phyloP scores from a whole-genome alignment of 1,140 invertebrate species.

The Drosophila kepulauana region DNA sequence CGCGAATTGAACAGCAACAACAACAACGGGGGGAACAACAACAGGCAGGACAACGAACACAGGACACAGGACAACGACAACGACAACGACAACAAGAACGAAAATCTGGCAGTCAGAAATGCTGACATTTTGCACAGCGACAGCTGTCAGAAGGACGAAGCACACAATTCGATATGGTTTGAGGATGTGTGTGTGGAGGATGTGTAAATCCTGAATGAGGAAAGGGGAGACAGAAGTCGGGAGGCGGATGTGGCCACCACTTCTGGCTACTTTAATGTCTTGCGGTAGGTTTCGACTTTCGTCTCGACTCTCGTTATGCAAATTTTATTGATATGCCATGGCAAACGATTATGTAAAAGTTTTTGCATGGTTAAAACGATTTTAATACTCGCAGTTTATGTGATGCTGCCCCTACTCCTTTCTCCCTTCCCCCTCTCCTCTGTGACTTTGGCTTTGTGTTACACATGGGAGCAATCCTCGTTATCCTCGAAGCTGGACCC shows the following conservation, averaged over 20 bases:
- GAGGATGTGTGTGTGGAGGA: conserved; percentile 1
- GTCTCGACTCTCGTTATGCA: conserved; percentile 59
- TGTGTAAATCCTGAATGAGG: neutral
- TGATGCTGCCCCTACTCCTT: neutral
- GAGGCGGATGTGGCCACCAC: neutral
- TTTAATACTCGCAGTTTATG: conserved; percentile 38
- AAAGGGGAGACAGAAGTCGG: neutral
- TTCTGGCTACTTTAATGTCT: conserved; percentile 37
- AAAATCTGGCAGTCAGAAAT: conserved; percentile 54
- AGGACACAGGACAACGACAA: neutral
- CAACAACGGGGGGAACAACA: neutral
- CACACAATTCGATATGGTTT: conserved; percentile 1
- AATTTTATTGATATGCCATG: conserved; percentile 77
- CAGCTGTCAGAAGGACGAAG: conserved; percentile 51
- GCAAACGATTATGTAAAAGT: conserved; percentile 74
- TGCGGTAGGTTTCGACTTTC: conserved; percentile 24
- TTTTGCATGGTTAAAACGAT: conserved; percentile 44
- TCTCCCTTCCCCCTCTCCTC: neutral
- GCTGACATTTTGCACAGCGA: conserved; percentile 54
- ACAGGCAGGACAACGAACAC: neutral
- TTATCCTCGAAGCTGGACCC: conserved; percentile 12
- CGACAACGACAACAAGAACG: conserved; percentile 10
- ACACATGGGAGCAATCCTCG: conserved; percentile 58
- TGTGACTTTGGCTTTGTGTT: conserved; percentile 36
- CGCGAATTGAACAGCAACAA: conserved; percentile 37